These are phyloP conservation scores for Drosophila yakuba DNA, from an alignment of 1,140 invertebrate genomes.

Conservation along the genomic window DNA sequence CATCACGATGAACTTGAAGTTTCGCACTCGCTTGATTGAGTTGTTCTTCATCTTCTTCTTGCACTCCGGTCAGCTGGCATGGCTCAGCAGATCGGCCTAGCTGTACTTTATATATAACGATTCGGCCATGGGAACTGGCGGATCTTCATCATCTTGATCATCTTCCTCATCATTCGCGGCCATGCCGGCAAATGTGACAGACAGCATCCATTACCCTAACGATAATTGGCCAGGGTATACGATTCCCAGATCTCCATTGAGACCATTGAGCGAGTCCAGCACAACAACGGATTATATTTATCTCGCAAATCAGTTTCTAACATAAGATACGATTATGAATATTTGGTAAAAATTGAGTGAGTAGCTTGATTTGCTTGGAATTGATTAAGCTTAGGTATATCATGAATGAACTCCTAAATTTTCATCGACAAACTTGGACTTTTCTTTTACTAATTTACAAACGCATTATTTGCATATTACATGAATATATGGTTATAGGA, in stretches of 20 bases:
- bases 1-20: conserved; percentile 35
- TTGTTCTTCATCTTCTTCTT: conserved; percentile 55
- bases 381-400: too few species aligned
- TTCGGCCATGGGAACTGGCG: conserved; percentile 55
- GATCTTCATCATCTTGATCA: conserved; percentile 24
- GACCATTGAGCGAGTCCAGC: neutral
- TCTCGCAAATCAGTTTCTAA: too few species aligned
- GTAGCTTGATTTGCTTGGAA: too few species aligned
- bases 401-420: too few species aligned
- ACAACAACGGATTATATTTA: conserved; percentile 2
- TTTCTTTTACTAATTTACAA: too few species aligned
- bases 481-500: neutral
- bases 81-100: conserved; percentile 70
- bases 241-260: conserved; percentile 6
- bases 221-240: conserved; percentile 31
- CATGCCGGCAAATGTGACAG: conserved; percentile 43
- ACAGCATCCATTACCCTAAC: conserved; percentile 49
- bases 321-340: too few species aligned
- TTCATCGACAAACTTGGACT: too few species aligned
- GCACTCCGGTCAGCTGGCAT: conserved; percentile 44
- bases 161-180: conserved; percentile 37
- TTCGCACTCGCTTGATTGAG: conserved; percentile 74
- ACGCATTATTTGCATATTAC: neutral
- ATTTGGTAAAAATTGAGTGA: too few species aligned
- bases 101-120: conserved; percentile 73